Percentiles rank a stretch among this genome's conserved stretches.
phyloP scores from a whole-genome alignment of 1,140 invertebrate species.

The Lordiphosa stackelbergi region DNA sequence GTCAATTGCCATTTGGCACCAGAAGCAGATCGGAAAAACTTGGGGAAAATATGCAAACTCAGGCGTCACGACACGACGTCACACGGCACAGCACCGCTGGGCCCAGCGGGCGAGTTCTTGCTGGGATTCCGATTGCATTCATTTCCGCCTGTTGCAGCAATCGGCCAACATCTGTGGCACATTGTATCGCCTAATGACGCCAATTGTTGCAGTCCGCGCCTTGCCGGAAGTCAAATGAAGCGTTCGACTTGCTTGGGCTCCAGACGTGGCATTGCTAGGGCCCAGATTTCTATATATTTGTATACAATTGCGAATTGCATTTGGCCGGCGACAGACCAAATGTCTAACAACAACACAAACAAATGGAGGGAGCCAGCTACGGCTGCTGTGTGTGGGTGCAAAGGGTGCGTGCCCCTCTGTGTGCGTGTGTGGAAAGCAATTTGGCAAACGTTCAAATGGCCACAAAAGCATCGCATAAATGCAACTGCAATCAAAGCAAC shows the following conservation, averaged over 20 bases:
- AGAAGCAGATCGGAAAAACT: not conserved
- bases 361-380: not conserved
- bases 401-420: not conserved
- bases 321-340: slow-evolving; percentile 2
- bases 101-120: no score
- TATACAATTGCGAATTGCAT: slow-evolving; percentile 12
- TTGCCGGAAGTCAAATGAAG: slow-evolving; percentile 52
- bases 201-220: slow-evolving; percentile 20
- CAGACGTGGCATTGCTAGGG: slow-evolving; percentile 2
- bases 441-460: slow-evolving; percentile 45
- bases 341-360: not conserved
- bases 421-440: slow-evolving; percentile 14
- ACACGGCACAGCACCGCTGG: not conserved
- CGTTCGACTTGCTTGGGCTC: slow-evolving; percentile 41
- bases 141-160: slow-evolving; percentile 10
- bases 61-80: no score
- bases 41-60: not conserved
- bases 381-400: not conserved
- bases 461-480: slow-evolving; percentile 38
- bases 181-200: slow-evolving; percentile 3
- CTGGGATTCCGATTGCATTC: not conserved
- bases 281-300: slow-evolving; percentile 1
- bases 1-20: slow-evolving; percentile 20
- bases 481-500: slow-evolving; percentile 39
- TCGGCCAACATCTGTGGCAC: slow-evolving; percentile 9